Conservation (phyloP, 2,113 vertebrate species). For the Vireo altiloquus region DNA sequence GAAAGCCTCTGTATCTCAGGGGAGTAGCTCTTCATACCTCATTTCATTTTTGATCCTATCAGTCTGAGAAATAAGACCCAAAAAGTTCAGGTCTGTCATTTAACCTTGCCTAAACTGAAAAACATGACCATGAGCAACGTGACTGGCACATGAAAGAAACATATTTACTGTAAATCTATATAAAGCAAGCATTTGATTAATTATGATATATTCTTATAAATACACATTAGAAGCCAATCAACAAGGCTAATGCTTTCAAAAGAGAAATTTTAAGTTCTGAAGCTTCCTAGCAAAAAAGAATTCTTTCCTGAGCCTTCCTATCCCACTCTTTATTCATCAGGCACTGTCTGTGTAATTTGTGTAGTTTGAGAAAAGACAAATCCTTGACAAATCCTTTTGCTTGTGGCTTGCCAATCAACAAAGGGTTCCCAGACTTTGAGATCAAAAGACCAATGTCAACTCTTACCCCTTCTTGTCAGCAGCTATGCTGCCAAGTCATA, state of each 20-base stretch:
- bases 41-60: constrained; percentile 15
- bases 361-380: neutral
- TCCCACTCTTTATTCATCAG: neutral
- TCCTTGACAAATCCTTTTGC: neutral
- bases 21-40: neutral
- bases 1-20: neutral
- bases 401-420: neutral
- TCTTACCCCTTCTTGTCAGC: neutral
- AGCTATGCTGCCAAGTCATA: neutral
- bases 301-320: neutral
- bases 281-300: neutral
- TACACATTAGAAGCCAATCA: neutral
- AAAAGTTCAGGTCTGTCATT: neutral
- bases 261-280: neutral
- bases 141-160: neutral
- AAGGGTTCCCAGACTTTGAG: neutral
- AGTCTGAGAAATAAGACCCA: neutral
- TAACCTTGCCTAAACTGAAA: neutral
- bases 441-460: neutral
- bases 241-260: neutral
- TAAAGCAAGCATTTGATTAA: neutral
- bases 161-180: neutral
- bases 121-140: neutral
- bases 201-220: neutral
- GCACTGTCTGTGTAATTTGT: neutral